Evolutionary conservation across 2,888 invertebrate species (phyloP).

Genomic region (Synergus itoensis): DNA sequence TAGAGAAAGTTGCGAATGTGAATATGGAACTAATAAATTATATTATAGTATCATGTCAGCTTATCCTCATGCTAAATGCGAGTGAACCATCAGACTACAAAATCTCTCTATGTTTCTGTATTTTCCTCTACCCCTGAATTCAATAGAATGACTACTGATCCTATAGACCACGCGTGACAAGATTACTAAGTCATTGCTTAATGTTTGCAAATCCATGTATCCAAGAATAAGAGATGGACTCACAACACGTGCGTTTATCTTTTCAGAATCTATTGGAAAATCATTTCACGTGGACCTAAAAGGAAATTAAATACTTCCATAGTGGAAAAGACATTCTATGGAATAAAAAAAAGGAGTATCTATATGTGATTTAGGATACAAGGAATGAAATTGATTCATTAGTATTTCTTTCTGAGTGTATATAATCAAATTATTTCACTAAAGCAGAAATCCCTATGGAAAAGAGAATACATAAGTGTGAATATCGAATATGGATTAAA

Average conservation of each 20-base stretch:
- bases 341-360: background rate
- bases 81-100: background rate
- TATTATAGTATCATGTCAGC: background rate
- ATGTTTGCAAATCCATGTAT: slow-evolving; percentile 2
- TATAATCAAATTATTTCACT: too few species aligned
- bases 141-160: slow-evolving; percentile 21
- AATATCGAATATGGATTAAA: too few species aligned
- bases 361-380: background rate
- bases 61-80: background rate
- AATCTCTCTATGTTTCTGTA: background rate
- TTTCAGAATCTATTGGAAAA: background rate
- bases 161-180: slow-evolving; percentile 5
- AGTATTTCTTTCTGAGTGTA: too few species aligned
- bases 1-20: background rate
- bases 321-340: background rate
- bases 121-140: slow-evolving; percentile 10
- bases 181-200: slow-evolving; percentile 16
- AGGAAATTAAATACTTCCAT: too few species aligned
- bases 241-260: background rate
- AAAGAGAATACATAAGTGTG: too few species aligned
- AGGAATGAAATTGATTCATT: too few species aligned
- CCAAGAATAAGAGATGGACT: background rate
- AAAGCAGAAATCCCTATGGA: too few species aligned
- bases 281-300: background rate
- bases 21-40: slow-evolving; percentile 1